Percentiles rank a stretch among this genome's conserved stretches.
phyloP scores from a whole-genome alignment of 2,797 vertebrate genomes.

The Chlorospingus flavigularis region DNA sequence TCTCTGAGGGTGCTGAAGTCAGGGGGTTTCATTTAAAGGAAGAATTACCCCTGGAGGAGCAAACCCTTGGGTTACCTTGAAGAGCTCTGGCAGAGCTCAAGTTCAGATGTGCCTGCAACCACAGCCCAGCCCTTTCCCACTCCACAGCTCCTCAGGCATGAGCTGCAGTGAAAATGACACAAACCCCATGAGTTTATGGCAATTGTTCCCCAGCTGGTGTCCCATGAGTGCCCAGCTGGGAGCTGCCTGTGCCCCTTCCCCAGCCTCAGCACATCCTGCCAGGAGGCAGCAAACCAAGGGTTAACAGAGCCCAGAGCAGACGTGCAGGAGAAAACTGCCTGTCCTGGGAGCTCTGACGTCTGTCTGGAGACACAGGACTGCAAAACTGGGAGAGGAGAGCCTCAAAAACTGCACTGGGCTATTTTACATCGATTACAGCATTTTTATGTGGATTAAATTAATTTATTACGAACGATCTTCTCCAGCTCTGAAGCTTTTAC shows the following conservation, averaged over 20 bases:
- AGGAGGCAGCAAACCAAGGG: neutral
- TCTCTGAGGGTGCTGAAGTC: neutral
- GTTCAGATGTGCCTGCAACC: neutral
- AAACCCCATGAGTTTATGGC: neutral
- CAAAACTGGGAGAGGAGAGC: neutral
- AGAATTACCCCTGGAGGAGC: neutral
- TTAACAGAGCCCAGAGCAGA: neutral
- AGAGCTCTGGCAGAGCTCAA: neutral
- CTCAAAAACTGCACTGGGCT: rapidly evolving
- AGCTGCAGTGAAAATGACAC: neutral
- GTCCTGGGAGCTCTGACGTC: rapidly evolving
- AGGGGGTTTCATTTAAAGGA: neutral
- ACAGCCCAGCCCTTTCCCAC: neutral
- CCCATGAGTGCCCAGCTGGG: neutral
- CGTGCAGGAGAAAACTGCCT: rapidly evolving
- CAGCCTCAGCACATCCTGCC: neutral
- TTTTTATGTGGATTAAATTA: neutral
- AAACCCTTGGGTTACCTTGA: neutral
- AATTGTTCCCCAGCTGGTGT: neutral
- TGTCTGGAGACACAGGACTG: neutral
- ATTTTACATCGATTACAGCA: neutral
- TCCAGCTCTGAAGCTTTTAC: neutral
- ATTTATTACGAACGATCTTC: neutral
- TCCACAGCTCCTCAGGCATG: neutral
- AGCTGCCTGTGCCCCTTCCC: neutral